Evolutionary conservation across 2,113 vertebrate species (phyloP), one percentile per base, ranked within the genome.

Genomic region (Alaudala cheleensis): DNA sequence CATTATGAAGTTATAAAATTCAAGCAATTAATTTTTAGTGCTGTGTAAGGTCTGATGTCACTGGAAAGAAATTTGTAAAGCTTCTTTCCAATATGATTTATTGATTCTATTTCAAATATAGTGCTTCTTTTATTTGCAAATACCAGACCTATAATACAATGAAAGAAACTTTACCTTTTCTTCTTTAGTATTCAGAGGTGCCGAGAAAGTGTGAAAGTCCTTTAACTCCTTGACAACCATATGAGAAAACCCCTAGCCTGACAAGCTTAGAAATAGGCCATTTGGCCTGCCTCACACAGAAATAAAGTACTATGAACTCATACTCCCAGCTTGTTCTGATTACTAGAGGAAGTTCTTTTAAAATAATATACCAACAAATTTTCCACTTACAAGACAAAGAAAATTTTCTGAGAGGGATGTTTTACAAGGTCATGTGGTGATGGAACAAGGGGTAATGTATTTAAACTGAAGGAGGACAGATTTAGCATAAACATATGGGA

Each of bases 1-100:
- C 66, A 84, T 92, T 84, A 88, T 37, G 17, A 94, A 90, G 84
- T 91, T 71, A 92, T 83, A 89, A 96, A 90, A 89, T 76, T 29
- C 56, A 78, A 88, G 69, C 76, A 84, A 91, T 78, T 94, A 78
- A 60, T 83, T 95, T 95, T 96, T 96, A 94, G 84, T 90, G 54
- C 73, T 81, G 22, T 61, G 10, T 54, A 86, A 88, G 62, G 54
- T 62, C 71, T 95, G 78, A 81, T 95, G 57, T 93, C 49, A 96
- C 62, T 64, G 73, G 50, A 77, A 91, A 86, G 20, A 86, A 40
- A 89, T 90, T 40, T 45, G 24, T 65, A 72, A 83, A 92, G 66
- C 31, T 86, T 73, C 33, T 66, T 86, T 61, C 54, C 28, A 64
- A 34, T 69, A 60, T 54, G 45, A 88, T 88, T 86, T 88, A 92